A percentile compares a stretch with the other conserved stretches of the same genome.
These are phyloP conservation scores for Heliconius congener DNA, from an alignment of 1,140 invertebrate genomes.

Conservation along the genomic window DNA sequence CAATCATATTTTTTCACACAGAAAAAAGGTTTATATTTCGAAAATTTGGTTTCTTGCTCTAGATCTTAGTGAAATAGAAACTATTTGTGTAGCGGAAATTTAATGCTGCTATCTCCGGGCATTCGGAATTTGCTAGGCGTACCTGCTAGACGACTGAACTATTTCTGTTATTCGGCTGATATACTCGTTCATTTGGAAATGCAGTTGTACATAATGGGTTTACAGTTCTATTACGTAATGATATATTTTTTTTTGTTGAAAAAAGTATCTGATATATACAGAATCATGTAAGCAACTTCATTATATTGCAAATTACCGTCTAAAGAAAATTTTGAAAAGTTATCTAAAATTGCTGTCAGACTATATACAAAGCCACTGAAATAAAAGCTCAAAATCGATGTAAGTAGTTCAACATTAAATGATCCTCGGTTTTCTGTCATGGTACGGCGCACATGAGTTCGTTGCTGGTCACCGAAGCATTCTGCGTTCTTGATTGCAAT, in stretches of 20 bases:
- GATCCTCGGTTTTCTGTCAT: slow-evolving; percentile 16
- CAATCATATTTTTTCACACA: too few species aligned
- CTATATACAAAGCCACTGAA: neutral
- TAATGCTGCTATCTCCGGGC: slow-evolving; percentile 1
- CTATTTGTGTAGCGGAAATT: slow-evolving; percentile 10
- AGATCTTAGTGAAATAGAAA: neutral
- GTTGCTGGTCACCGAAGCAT: slow-evolving; percentile 22
- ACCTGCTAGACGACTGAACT: slow-evolving; percentile 4
- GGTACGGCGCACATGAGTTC: slow-evolving; percentile 15
- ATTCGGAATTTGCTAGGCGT: slow-evolving; percentile 4
- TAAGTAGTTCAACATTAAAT: slow-evolving; percentile 13
- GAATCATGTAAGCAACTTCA: neutral
- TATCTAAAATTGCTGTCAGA: neutral
- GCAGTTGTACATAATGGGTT: neutral
- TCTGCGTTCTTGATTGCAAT: slow-evolving; percentile 28
- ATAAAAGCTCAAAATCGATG: slow-evolving; percentile 3
- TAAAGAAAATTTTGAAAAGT: too few species aligned
- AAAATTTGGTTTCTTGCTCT: neutral
- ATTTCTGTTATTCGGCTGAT: slow-evolving; percentile 7
- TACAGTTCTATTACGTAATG: neutral
- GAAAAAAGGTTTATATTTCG: neutral
- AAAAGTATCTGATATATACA: neutral
- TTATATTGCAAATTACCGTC: neutral
- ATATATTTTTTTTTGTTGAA: neutral
- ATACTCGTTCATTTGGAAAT: slow-evolving; percentile 3